A percentile compares a stretch with the other conserved stretches of the same genome.
These are phyloP conservation scores for Axis porcinus DNA, from an alignment of 2,113 vertebrate species.

Conservation along the genomic window DNA sequence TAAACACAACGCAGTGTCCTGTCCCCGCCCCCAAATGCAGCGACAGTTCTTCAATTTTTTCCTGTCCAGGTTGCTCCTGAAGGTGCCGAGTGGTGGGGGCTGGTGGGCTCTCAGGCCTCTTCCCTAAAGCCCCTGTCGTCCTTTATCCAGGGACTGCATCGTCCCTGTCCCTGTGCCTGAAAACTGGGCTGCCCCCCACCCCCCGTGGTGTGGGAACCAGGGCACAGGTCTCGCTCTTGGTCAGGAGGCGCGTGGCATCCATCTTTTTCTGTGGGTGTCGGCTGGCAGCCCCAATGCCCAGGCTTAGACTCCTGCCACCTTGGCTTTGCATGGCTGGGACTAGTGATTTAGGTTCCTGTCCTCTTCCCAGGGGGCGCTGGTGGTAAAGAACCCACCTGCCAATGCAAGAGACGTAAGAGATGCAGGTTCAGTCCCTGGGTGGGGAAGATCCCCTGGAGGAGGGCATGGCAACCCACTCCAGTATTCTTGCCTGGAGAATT, in stretches of 20 bases:
- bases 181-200: background rate
- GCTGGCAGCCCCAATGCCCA: background rate
- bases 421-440: background rate
- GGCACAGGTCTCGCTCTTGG: background rate
- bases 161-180: background rate
- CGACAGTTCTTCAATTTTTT: background rate
- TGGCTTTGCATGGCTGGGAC: background rate
- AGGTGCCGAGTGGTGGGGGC: background rate
- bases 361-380: background rate
- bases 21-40: background rate
- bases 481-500: background rate
- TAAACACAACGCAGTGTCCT: background rate
- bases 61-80: background rate
- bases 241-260: background rate
- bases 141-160: background rate
- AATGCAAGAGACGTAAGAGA: fast-evolving
- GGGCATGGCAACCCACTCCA: background rate
- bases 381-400: background rate
- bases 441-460: background rate
- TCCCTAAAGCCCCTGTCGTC: background rate
- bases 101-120: background rate
- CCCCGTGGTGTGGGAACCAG: background rate
- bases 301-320: background rate
- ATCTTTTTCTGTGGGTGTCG: background rate
- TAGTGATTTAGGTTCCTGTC: background rate